phyloP scores from a whole-genome alignment of 2,888 invertebrate species.

The Perithous albicinctus region DNA sequence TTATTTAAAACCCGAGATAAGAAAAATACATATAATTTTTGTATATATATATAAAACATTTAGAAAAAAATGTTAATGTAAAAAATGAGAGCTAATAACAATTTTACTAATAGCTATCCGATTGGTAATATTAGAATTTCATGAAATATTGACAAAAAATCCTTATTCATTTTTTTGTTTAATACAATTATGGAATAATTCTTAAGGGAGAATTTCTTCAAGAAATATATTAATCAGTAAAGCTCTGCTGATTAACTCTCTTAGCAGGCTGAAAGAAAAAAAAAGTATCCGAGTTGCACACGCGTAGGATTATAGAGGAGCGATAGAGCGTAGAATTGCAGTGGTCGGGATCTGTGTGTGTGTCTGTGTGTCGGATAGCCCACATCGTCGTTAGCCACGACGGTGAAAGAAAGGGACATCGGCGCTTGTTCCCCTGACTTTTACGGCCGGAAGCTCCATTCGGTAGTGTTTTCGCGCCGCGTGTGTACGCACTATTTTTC shows the following conservation, averaged over 20 bases:
- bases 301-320: slow-evolving; percentile 33
- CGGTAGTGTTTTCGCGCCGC: slow-evolving; percentile 35
- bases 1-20: too few relatives aligned
- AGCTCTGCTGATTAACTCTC: neutral
- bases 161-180: too few relatives aligned
- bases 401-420: slow-evolving; percentile 42
- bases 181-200: too few relatives aligned
- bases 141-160: too few relatives aligned
- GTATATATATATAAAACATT: too few relatives aligned
- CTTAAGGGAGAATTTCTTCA: neutral
- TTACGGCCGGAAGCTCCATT: slow-evolving; percentile 52
- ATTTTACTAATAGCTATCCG: too few relatives aligned
- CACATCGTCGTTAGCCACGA: slow-evolving; percentile 15
- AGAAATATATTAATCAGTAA: neutral
- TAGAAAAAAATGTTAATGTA: too few relatives aligned
- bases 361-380: too few relatives aligned
- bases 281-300: slow-evolving; percentile 17
- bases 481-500: slow-evolving; percentile 32
- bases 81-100: too few relatives aligned
- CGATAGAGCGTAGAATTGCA: slow-evolving; percentile 41
- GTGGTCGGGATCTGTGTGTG: slow-evolving; percentile 14
- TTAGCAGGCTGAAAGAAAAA: slow-evolving; percentile 5
- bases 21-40: too few relatives aligned
- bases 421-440: slow-evolving; percentile 39
- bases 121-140: too few relatives aligned